A percentile compares a stretch with the other conserved stretches of the same genome.
Evolutionary conservation across 2,888 invertebrate species (phyloP).

Genomic region (Drosophila kuntzei): DNA sequence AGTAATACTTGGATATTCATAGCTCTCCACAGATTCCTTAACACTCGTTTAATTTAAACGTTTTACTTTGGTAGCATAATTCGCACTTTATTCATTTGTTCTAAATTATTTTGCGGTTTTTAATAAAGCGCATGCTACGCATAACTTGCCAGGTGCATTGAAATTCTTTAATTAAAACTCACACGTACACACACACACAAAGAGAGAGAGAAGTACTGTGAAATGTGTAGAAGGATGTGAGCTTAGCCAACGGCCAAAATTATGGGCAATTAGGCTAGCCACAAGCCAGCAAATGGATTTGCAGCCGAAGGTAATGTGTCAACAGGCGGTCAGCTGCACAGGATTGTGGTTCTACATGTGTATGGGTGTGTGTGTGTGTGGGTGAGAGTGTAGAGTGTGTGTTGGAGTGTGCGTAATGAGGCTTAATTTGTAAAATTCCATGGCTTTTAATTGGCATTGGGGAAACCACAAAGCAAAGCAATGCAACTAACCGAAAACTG

Average conservation of each 20-base stretch:
- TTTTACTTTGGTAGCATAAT: not conserved
- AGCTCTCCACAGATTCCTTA: not conserved
- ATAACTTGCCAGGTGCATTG: constrained; percentile 8
- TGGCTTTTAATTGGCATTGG: constrained; percentile 76
- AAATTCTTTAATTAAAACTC: constrained; percentile 38
- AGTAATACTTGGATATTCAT: not conserved
- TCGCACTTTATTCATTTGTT: not conserved
- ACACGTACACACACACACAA: not conserved
- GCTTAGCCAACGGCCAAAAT: constrained; percentile 51
- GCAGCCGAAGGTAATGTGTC: constrained; percentile 69
- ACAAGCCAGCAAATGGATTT: constrained; percentile 69
- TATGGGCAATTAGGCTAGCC: constrained; percentile 74
- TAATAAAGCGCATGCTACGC: not conserved
- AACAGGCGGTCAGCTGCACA: constrained; percentile 65
- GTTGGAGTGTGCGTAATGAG: constrained; percentile 63
- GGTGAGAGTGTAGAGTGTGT: constrained; percentile 6
- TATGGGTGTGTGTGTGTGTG: constrained; percentile 25
- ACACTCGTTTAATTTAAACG: not conserved
- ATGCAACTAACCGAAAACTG: constrained; percentile 37
- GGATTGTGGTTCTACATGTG: constrained; percentile 58
- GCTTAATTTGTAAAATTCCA: constrained; percentile 77
- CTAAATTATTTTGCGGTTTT: not conserved
- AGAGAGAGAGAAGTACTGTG: too few species aligned
- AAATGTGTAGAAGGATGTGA: constrained; percentile 7
- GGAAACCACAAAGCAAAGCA: constrained; percentile 65